Base-by-base conservation (phyloP, 2,888 invertebrate genomes). In the Sesia apiformis region DNA sequence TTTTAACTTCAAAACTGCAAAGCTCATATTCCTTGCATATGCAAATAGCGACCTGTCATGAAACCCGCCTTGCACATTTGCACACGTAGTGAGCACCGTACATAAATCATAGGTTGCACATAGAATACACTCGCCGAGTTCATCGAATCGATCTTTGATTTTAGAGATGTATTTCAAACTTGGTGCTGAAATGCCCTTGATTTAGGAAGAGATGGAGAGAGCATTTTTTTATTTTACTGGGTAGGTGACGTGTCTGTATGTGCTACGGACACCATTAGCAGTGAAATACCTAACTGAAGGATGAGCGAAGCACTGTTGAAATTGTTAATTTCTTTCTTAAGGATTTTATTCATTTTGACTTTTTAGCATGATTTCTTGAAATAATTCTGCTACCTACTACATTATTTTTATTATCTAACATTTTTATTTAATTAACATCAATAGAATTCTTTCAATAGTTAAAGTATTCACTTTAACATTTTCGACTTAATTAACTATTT, bases 101-200 rank as follows among this genome's bases (percentile, higher is more conserved):
- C 75, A 85, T 86, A 84, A 85, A 86, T 87, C 85, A 87, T 83
- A 69, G 63, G 74, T 78, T 74, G 77, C 76, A 78, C 78, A 71
- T 71, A 63, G 70, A 66, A 73, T 70, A 72, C 67, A 73, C 70
- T 69, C 66, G 62, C 61, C 58, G 72, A 75, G 76, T 74, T 76
- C 81, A 82, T 80, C 71, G 79, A 65, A 71, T 69, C 64, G 71
- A 73, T 77, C 69, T 72, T 76, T 69, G 74, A 80, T 79, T 80
- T 74, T 66, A 71, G 72, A 69, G 72, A 72, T 72, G 70, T 72
- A 72, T 73, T 71, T 73, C 71, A 68, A 65, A 67, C 59, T 65
- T 63, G 56, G 57, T 49, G 52, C 46, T 56, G 54, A 51, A 23
- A 38, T 38, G 23, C 54, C 7, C 38, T 40, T 58, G 61, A 39